Evolutionary conservation across 2,797 vertebrate genomes (phyloP).

Genomic region (Argentina silus): DNA sequence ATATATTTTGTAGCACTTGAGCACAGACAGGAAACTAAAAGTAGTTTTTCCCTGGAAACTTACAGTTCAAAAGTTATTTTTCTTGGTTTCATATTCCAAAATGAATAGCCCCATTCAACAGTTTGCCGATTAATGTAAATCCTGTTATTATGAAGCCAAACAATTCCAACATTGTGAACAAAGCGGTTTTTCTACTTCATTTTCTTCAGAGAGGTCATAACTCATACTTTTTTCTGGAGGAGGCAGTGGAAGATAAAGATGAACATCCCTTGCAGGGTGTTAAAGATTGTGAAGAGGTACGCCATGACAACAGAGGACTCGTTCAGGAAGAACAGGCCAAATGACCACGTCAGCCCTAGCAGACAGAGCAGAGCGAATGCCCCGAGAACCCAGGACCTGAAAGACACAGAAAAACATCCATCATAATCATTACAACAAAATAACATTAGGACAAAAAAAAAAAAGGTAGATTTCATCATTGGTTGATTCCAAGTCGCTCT

Average conservation of each 20-base stretch:
- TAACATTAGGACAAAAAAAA: neutral
- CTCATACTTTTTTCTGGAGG: constrained; percentile 96
- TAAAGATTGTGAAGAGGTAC: constrained; percentile 98
- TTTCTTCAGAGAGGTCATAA: neutral
- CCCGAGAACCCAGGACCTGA: constrained; percentile 96
- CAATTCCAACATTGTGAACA: too few species aligned
- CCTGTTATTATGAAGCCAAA: too few species aligned
- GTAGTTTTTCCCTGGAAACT: too few species aligned
- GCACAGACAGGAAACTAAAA: neutral
- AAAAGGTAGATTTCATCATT: constrained; percentile 2
- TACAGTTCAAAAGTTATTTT: too few species aligned
- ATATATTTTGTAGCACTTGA: neutral
- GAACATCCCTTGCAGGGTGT: constrained; percentile 98
- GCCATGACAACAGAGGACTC: constrained; percentile 96
- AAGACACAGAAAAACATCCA: constrained; percentile 30
- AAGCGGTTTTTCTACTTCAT: neutral
- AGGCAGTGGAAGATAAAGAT: constrained; percentile 99
- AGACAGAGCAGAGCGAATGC: constrained; percentile 95
- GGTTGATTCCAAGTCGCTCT: neutral
- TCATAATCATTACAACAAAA: neutral
- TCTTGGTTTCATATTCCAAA: too few species aligned
- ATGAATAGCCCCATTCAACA: too few species aligned
- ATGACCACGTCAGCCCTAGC: constrained; percentile 94
- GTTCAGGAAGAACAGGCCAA: constrained; percentile 94
- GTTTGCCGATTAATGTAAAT: too few species aligned